Evolutionary conservation across 2,113 vertebrate species (phyloP).

Genomic region (Hystrix brachyura): DNA sequence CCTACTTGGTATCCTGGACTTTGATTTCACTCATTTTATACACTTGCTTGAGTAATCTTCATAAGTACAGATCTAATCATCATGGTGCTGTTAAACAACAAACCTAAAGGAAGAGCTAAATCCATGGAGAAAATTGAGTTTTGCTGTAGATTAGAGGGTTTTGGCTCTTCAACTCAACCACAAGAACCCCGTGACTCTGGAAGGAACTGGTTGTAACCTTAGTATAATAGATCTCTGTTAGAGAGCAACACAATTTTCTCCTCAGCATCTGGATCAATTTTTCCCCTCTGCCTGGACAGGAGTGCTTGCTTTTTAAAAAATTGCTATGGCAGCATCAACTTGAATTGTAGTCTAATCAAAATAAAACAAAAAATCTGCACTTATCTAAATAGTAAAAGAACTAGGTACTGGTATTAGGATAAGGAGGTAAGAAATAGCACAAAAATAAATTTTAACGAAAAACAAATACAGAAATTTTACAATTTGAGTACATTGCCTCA

Average conservation of each 20-base stretch:
- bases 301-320: conserved; percentile 66
- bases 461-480: conserved; percentile 10
- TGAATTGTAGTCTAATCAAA: conserved; percentile 14
- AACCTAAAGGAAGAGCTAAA: not conserved
- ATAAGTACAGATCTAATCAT: not conserved
- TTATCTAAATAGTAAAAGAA: not conserved
- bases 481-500: not conserved
- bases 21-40: not conserved
- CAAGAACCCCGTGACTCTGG: not conserved
- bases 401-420: not conserved
- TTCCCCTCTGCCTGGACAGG: conserved; percentile 47
- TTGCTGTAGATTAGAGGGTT: not conserved
- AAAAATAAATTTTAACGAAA: not conserved
- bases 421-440: not conserved
- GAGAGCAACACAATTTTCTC: conserved; percentile 70
- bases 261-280: conserved; percentile 63
- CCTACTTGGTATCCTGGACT: not conserved
- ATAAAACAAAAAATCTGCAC: not conserved
- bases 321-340: conserved; percentile 49
- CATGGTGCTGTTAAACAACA: not conserved
- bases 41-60: not conserved
- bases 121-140: conserved; percentile 49
- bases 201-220: conserved; percentile 42
- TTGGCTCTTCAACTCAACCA: not conserved
- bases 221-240: conserved; percentile 57